These are phyloP conservation scores for Dendropsophus ebraccatus DNA, from an alignment of 2,113 vertebrate species.

Conservation along the genomic window DNA sequence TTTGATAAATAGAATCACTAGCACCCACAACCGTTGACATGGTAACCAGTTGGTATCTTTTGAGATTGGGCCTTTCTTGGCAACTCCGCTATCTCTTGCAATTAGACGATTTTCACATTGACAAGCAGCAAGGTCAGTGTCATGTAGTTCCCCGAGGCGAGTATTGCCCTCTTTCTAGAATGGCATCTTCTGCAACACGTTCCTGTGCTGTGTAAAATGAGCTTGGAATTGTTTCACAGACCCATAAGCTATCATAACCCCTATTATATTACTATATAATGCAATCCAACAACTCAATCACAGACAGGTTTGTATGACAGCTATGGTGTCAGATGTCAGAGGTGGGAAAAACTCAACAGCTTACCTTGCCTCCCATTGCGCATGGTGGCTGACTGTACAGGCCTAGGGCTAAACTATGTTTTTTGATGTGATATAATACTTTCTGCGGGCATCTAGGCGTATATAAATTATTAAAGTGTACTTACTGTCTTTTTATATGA, in stretches of 20 bases:
- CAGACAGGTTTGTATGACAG: no score
- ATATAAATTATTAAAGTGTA: no score
- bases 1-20: slow-evolving; percentile 40
- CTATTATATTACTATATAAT: no score
- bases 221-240: background rate
- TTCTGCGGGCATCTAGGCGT: no score
- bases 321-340: no score
- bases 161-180: background rate
- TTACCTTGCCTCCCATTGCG: no score
- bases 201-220: background rate
- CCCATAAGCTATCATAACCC: background rate
- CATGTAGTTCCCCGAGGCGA: background rate
- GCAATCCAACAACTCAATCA: background rate
- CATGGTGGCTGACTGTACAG: no score
- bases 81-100: background rate
- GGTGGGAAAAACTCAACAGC: no score
- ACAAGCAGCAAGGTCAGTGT: background rate
- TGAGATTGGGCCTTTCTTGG: background rate
- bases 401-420: no score
- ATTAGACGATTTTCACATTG: background rate
- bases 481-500: no score
- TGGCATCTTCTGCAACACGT: background rate
- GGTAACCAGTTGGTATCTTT: slow-evolving; percentile 33
- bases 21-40: slow-evolving; percentile 46
- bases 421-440: no score